Percentiles rank a stretch among this genome's conserved stretches.
Conservation (phyloP, 1,140 invertebrate species). For the Heliconius melpomene region DNA sequence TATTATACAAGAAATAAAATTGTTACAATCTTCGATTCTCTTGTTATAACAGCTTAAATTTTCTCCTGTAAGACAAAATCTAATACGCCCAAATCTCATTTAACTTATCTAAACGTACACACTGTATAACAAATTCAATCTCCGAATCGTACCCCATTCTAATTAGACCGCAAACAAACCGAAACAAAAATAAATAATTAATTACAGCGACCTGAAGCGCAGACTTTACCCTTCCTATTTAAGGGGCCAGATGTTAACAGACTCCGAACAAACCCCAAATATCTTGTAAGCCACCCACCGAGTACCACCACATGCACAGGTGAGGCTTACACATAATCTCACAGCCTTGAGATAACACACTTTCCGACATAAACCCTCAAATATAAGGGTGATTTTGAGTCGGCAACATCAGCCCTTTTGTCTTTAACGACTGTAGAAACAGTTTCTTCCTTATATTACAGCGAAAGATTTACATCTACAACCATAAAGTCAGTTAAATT, state of each 20-base stretch:
- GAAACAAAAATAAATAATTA: conserved; percentile 78
- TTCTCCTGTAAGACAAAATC: background rate
- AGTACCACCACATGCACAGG: conserved; percentile 62
- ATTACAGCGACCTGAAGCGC: conserved; percentile 70
- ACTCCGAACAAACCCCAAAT: conserved; percentile 75
- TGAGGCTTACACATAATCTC: conserved; percentile 40
- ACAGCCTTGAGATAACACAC: background rate
- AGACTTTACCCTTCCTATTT: conserved; percentile 72
- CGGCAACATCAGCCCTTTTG: conserved; percentile 53
- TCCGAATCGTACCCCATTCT: conserved; percentile 47
- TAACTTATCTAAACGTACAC: conserved; percentile 6
- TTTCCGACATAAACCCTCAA: background rate
- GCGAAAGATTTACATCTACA: conserved; percentile 51
- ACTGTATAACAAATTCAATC: conserved; percentile 50
- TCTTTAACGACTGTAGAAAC: conserved; percentile 69
- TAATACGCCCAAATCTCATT: conserved; percentile 11
- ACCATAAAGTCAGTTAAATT: conserved; percentile 35
- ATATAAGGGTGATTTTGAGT: conserved; percentile 46
- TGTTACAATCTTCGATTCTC: too few relatives aligned
- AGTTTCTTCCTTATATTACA: conserved; percentile 76
- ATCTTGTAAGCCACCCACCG: conserved; percentile 76
- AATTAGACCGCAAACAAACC: conserved; percentile 64
- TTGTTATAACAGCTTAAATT: background rate
- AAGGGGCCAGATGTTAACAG: conserved; percentile 77
- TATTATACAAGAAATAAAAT: too few relatives aligned